phyloP scores from a whole-genome alignment of 1,140 invertebrate species.

The Brachionus rubens region DNA sequence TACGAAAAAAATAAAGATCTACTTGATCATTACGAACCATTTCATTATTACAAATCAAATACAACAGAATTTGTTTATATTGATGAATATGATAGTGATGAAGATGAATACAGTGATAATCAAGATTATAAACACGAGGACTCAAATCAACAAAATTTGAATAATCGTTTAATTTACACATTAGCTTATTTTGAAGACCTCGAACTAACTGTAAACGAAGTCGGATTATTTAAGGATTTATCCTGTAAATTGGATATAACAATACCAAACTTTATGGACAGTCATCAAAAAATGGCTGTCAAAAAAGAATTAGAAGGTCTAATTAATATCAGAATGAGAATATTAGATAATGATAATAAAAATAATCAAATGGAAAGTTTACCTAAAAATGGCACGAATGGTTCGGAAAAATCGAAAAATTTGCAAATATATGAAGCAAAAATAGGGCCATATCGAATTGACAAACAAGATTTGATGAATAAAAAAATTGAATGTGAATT shows the following conservation, averaged over 20 bases:
- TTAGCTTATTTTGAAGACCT: constrained; percentile 12
- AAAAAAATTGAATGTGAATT: background rate
- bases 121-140: background rate
- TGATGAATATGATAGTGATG: background rate
- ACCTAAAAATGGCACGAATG: too few relatives aligned
- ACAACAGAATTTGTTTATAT: background rate
- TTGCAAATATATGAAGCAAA: background rate
- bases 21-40: constrained; percentile 14
- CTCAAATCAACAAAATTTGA: background rate
- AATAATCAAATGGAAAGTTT: too few relatives aligned
- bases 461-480: background rate
- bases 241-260: constrained; percentile 1
- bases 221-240: background rate
- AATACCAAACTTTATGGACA: background rate
- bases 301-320: too few relatives aligned
- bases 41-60: constrained; percentile 5
- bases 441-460: background rate
- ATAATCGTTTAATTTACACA: constrained; percentile 2
- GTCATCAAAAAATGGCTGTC: background rate
- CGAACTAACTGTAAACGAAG: background rate
- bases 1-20: background rate
- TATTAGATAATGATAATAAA: too few relatives aligned
- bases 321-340: too few relatives aligned
- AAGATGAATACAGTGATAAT: background rate
- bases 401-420: background rate